Evolutionary conservation across 2,113 vertebrate species (phyloP).

Genomic region (Cyprinodon brontotheroides): DNA sequence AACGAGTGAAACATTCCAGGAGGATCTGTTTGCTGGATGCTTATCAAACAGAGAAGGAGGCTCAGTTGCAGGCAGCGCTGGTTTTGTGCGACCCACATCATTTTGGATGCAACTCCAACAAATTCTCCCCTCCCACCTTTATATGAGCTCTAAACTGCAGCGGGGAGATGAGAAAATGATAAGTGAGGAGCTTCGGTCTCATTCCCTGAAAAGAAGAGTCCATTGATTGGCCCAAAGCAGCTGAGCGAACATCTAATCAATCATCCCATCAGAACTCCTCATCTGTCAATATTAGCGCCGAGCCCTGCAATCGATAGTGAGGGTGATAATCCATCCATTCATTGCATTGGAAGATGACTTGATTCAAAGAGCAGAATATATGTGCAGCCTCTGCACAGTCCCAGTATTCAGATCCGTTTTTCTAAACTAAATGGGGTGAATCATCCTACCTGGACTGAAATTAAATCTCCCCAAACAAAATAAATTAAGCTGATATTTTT

Average conservation of each 20-base stretch:
- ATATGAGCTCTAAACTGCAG: slow-evolving; percentile 37
- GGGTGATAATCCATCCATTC: slow-evolving; percentile 69
- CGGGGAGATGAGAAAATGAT: slow-evolving; percentile 59
- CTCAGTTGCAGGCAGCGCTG: neutral
- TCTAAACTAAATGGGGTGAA: slow-evolving; percentile 79
- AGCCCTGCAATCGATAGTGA: slow-evolving; percentile 55
- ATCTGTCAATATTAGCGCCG: slow-evolving; percentile 75
- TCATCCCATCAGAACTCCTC: slow-evolving; percentile 69
- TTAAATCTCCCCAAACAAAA: slow-evolving; percentile 84
- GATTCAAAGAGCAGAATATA: slow-evolving; percentile 51
- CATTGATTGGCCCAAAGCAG: slow-evolving; percentile 65
- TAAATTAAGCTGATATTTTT: slow-evolving; percentile 86
- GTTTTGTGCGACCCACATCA: slow-evolving; percentile 7
- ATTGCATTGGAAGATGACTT: slow-evolving; percentile 65
- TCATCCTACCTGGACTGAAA: slow-evolving; percentile 45
- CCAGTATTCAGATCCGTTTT: slow-evolving; percentile 61
- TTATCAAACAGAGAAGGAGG: neutral
- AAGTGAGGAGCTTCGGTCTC: slow-evolving; percentile 55
- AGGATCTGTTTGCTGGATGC: neutral
- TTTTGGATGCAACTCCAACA: slow-evolving; percentile 14
- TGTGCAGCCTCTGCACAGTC: slow-evolving; percentile 41
- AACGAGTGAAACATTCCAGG: no score
- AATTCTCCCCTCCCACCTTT: slow-evolving; percentile 12
- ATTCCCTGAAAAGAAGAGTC: slow-evolving; percentile 53
- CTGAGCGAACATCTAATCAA: slow-evolving; percentile 67